Evolutionary conservation across 2,888 invertebrate species (phyloP), one percentile per base, ranked within the genome.

Genomic region (Nomada fabriciana): DNA sequence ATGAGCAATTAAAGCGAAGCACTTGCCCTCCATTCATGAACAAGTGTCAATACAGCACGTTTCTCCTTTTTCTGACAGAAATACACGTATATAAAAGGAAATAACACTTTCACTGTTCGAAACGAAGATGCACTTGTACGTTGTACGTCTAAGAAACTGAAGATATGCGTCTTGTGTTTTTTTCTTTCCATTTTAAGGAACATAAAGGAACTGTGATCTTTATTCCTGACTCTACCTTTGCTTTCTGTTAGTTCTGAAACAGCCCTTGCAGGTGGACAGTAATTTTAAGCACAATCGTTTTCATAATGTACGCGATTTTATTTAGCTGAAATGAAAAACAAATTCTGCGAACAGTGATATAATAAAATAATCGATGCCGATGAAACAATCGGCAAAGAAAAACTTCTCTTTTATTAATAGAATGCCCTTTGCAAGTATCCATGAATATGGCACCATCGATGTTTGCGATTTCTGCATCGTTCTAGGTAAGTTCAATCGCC

Each of bases 1-100:
- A 76, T 55, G 73, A 55, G 76, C 72, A 71, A 72, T 72, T 64
- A 72, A 63, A 72, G 13, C 59, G 18, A 29, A 18, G 36, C 18
- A 50, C 55, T 72, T 73, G 23, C 64, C 61, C 61, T 36, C 25
- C 60, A 53, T 61, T 55, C 75, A 20, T 10, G 71, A 71, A 70
- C 43, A 76, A 53, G 29, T 61, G 69, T 52, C 23, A 50, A 71
- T 71, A 52, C 61, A 4, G 50, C 61, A 3, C 52, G 53, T 10
- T 23, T 10, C 23, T 43, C 43, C 23, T 68, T 42, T 52, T 52
- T 25, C 9, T 15, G 18, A 20, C 36, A 53, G 2, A 7, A 15
- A 10, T 15, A n/a, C 11, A n/a, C n/a, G 15, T 25, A 15, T 7
- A 36, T 36, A 36, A 36, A 36, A 36, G 0, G 36, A 36, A 1